Percentiles rank a stretch among this genome's conserved stretches.
Conservation (phyloP, 2,113 vertebrate species). For the Larimichthys crocea region DNA sequence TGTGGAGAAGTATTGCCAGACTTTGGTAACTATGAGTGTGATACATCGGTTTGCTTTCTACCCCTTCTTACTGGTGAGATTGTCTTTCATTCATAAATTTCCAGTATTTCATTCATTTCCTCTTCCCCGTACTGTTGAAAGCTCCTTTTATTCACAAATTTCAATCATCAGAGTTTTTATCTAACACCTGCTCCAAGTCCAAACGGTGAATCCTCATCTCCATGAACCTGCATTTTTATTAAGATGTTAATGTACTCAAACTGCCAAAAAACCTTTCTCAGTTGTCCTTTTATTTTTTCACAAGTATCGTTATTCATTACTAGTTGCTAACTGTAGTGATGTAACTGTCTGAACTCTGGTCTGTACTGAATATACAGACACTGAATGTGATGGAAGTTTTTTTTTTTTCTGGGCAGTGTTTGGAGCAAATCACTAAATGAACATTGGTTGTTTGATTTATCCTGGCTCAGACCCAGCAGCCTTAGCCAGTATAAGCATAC, state of each 20-base stretch:
- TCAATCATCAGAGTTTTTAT: background rate
- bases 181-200: background rate
- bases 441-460: constrained; percentile 42
- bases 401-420: background rate
- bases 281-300: background rate
- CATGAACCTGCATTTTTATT: background rate
- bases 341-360: background rate
- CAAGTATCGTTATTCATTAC: background rate
- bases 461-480: constrained; percentile 49
- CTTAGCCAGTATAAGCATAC: constrained; percentile 26
- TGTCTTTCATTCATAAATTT: constrained; percentile 2
- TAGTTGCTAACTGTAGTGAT: background rate
- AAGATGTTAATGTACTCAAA: background rate
- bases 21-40: background rate
- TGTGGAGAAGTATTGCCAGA: background rate
- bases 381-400: background rate
- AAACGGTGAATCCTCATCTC: background rate
- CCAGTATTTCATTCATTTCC: constrained; percentile 2
- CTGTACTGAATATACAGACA: background rate
- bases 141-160: constrained; percentile 12
- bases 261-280: background rate
- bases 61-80: background rate
- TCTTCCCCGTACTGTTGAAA: background rate
- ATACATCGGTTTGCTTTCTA: background rate
- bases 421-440: constrained; percentile 41